Evolutionary conservation across 2,797 vertebrate species (phyloP).

Genomic region (Gadopsis marmoratus): DNA sequence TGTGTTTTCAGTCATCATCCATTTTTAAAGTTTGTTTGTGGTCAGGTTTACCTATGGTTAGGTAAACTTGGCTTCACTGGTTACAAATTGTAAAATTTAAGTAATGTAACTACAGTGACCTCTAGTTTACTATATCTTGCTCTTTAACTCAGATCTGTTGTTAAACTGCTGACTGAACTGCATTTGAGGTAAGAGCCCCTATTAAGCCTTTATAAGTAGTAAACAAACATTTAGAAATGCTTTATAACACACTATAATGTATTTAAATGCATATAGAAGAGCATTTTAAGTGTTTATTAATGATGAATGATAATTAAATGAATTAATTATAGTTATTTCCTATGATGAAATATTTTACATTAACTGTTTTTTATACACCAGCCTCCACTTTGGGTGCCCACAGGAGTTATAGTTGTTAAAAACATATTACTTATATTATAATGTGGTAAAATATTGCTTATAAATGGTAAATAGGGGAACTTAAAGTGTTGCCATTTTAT

Average conservation of each 20-base stretch:
- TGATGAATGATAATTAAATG: too few relatives aligned
- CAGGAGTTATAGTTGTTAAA: too few relatives aligned
- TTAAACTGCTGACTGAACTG: background rate
- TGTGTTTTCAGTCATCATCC: background rate
- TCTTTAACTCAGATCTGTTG: too few relatives aligned
- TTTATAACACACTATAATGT: background rate
- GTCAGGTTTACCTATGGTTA: background rate
- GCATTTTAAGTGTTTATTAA: background rate
- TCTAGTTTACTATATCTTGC: too few relatives aligned
- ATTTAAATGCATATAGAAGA: background rate
- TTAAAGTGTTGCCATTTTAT: background rate
- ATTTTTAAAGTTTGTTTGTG: background rate
- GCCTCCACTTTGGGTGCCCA: background rate
- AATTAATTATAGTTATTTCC: too few relatives aligned
- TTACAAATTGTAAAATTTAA: too few relatives aligned
- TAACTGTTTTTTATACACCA: background rate
- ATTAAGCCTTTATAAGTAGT: background rate
- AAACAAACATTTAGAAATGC: background rate
- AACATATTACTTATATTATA: too few relatives aligned
- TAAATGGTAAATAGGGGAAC: background rate
- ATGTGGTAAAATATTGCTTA: background rate
- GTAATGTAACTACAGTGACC: too few relatives aligned
- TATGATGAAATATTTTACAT: background rate
- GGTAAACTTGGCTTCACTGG: background rate
- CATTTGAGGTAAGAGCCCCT: background rate